Base-by-base conservation (phyloP, 1,140 invertebrate species). In the Euwallacea fornicatus region DNA sequence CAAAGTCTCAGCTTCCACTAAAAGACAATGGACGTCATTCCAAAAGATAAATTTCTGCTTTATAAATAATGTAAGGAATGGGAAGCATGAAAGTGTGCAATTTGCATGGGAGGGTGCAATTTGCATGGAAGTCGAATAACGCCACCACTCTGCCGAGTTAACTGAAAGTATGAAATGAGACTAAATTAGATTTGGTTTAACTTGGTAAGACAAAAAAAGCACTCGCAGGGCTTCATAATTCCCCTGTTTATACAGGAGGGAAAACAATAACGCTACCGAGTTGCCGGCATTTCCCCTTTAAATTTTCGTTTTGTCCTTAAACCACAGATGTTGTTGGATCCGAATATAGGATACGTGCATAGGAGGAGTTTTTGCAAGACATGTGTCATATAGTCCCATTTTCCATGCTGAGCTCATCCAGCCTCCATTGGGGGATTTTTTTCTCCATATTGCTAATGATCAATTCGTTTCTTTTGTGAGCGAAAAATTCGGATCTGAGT, bases 271-370 rank as follows among this genome's bases (percentile, higher is more conserved):
- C 59, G 11, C 59, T n/a, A 16, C 42, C 42, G 59, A 61, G 59
- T 61, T 58, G 55, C 21, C 55, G 4, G 55, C 55, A 58, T 58
- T 58, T 61, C 43, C 59, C 43, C 33, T 61, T 42, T 61, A 43
- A 42, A 61, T 61, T 61, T 61, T 61, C 21, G 42, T 61, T 61
- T 61, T 41, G 59, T 16, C n/a, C 59, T 61, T 61, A 42, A 61
- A 61, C 59, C 33, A 16, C 59, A 61, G 21, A 61, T 61, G 59
- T 61, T 43, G 8, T 61, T 21, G 59, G 11, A n/a, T 61, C 33
- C 42, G 15, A 42, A 61, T 61, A 61, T 16, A 41, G 11, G 33
- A 61, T 61, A 16, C 15, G 33, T 43, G 21, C 15, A 61, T 43
- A 16, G 42, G 4, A 56, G 10, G 59, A 61, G 59, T 61, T 61